Evolutionary conservation across 1,140 invertebrate genomes (phyloP).

Genomic region (Ganaspis sp.): DNA sequence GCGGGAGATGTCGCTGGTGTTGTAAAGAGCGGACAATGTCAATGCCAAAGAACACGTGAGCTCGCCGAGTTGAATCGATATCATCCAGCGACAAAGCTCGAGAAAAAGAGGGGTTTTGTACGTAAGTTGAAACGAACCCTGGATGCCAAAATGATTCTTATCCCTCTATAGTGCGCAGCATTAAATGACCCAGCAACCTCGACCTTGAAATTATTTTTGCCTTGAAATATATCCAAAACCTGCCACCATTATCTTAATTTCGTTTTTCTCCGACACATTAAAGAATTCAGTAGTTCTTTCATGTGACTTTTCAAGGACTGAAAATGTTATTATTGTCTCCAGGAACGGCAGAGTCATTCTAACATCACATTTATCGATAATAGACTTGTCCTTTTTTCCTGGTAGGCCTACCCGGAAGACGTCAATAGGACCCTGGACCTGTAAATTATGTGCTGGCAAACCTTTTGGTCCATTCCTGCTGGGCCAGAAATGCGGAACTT

Average conservation of each 20-base stretch:
- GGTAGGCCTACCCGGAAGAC: slow-evolving; percentile 15
- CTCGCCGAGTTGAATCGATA: slow-evolving; percentile 72
- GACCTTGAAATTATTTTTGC: not conserved
- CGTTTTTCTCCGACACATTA: not conserved
- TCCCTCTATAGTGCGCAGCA: not conserved
- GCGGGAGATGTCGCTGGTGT: slow-evolving; percentile 68
- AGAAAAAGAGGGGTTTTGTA: slow-evolving; percentile 37
- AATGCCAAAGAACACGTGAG: slow-evolving; percentile 76
- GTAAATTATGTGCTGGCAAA: not conserved
- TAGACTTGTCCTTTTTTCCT: not conserved
- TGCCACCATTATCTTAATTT: not conserved
- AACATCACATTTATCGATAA: slow-evolving; percentile 12
- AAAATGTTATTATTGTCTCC: not conserved
- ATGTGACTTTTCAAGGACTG: not conserved
- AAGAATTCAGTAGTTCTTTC: slow-evolving; percentile 14
- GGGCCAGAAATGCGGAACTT: not conserved
- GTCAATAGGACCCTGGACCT: not conserved
- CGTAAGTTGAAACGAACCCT: slow-evolving; percentile 28
- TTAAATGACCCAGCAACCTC: not conserved
- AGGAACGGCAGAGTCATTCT: not conserved
- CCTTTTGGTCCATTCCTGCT: not conserved
- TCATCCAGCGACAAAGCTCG: slow-evolving; percentile 67
- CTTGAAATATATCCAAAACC: not conserved
- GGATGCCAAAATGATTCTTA: not conserved
- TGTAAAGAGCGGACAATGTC: slow-evolving; percentile 70